Evolutionary conservation across 1,140 invertebrate species (phyloP).

Genomic region (Chelonus insularis): DNA sequence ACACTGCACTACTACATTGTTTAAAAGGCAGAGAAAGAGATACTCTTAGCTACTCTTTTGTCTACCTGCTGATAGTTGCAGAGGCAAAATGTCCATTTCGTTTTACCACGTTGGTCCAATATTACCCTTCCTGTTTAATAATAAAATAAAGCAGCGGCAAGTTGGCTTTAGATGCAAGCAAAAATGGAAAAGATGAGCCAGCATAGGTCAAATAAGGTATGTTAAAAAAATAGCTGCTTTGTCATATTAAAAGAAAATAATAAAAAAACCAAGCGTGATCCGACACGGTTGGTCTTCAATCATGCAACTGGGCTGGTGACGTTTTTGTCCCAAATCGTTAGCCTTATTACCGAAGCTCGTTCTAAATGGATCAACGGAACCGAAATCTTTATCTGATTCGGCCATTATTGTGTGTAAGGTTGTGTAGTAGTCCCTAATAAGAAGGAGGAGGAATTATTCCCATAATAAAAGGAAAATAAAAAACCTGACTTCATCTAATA

Average conservation of each 20-base stretch:
- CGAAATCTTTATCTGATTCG: conserved; percentile 7
- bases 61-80: conserved; percentile 41
- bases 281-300: conserved; percentile 26
- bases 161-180: too few relatives aligned
- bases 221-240: conserved; percentile 31
- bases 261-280: conserved; percentile 9
- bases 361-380: conserved; percentile 21
- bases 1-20: conserved; percentile 5
- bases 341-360: conserved; percentile 26
- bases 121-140: too few relatives aligned
- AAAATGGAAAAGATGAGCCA: too few relatives aligned
- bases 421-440: too few relatives aligned
- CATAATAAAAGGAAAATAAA: conserved; percentile 1
- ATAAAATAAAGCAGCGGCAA: too few relatives aligned
- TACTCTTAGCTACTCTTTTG: conserved; percentile 32
- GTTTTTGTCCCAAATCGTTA: conserved; percentile 30
- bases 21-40: not conserved
- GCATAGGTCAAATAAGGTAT: too few relatives aligned
- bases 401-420: too few relatives aligned
- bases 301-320: conserved; percentile 21
- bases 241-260: conserved; percentile 3
- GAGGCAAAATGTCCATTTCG: too few relatives aligned
- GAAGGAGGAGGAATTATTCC: not conserved
- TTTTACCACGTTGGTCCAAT: too few relatives aligned
- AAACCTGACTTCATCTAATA: not conserved